Base-by-base conservation (phyloP, 2,888 invertebrate genomes). In the Chymomyza caudatula region DNA sequence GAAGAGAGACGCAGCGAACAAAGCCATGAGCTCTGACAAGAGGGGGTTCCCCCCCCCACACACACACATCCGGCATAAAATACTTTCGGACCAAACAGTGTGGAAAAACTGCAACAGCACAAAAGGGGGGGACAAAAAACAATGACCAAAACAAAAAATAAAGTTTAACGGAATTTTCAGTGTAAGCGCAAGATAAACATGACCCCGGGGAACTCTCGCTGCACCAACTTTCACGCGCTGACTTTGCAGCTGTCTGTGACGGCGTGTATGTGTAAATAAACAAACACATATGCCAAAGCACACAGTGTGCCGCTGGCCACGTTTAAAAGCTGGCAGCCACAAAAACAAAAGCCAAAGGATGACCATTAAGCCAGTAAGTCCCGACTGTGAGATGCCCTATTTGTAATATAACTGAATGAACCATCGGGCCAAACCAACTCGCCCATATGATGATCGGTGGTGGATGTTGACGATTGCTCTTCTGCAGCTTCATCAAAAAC, bases 181-280 rank as follows among this genome's bases (percentile, higher is more conserved):
- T 67, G 85, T 77, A 77, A 82, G 77, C 82, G 70, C 67, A 80
- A 80, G 85, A 80, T 85, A 80, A 80, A 80, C 85, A 82, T 60
- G 83, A 75, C 85, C 73, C 79, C 20, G 60, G 85, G 75, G 85
- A 79, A 60, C 61, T 65, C 71, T 66, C 66, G 51, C 59, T 74
- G 71, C 76, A 74, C 68, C 76, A 74, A 74, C 70, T 74, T 74
- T 76, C 73, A 63, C 73, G 65, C 73, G 63, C 67, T 63, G 67
- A 47, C 47, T 47, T 15, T 47, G 47, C 47, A 47, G 19, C 47
- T 17, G 19, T 57, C 53, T 51, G 51, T 63, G 73, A 61, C 76
- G 44, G 17, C 29, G 63, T 53, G 49, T 22, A 54, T 1, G 43
- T 56, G 66, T 57, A 47, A 47, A 47, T 47, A 47, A 47, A 47